phyloP scores from a whole-genome alignment of 1,140 invertebrate genomes.

The Capitella teleta region DNA sequence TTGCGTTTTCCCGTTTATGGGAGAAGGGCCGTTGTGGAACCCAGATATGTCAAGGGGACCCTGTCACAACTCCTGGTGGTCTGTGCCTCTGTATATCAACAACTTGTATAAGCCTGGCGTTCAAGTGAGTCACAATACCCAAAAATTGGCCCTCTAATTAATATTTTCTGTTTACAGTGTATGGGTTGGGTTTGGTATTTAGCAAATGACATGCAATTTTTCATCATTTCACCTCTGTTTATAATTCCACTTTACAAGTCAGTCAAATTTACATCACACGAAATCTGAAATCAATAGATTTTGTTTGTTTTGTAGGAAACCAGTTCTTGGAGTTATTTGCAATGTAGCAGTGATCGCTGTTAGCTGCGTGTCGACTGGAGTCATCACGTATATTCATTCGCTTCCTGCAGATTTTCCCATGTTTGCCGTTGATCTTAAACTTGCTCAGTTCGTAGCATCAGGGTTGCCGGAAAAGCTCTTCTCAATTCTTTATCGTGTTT shows the following conservation, averaged over 20 bases:
- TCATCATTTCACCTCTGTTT: slow-evolving; percentile 56
- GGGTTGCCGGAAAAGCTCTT: no score
- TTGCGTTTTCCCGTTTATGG: slow-evolving; percentile 23
- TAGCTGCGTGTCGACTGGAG: no score
- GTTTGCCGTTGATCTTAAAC: no score
- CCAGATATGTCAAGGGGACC: slow-evolving; percentile 5
- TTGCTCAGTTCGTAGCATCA: no score
- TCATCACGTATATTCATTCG: no score
- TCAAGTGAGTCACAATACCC: background rate
- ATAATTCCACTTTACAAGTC: slow-evolving; percentile 24
- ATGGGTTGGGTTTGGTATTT: slow-evolving; percentile 64
- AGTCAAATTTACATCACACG: no score
- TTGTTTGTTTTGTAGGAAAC: no score
- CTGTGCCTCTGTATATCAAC: slow-evolving; percentile 66
- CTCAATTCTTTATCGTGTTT: no score
- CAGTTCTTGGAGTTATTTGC: no score
- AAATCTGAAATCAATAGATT: no score
- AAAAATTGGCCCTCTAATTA: background rate
- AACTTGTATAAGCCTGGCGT: slow-evolving; percentile 47
- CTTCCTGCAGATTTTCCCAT: no score
- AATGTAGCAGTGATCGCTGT: no score
- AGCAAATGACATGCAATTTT: slow-evolving; percentile 71
- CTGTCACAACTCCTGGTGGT: slow-evolving; percentile 66
- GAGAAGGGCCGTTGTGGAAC: slow-evolving; percentile 24
- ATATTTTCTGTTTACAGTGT: slow-evolving; percentile 52